A percentile compares a stretch with the other conserved stretches of the same genome.
Conservation (phyloP, 2,888 invertebrate species). For the Xanthia togata region DNA sequence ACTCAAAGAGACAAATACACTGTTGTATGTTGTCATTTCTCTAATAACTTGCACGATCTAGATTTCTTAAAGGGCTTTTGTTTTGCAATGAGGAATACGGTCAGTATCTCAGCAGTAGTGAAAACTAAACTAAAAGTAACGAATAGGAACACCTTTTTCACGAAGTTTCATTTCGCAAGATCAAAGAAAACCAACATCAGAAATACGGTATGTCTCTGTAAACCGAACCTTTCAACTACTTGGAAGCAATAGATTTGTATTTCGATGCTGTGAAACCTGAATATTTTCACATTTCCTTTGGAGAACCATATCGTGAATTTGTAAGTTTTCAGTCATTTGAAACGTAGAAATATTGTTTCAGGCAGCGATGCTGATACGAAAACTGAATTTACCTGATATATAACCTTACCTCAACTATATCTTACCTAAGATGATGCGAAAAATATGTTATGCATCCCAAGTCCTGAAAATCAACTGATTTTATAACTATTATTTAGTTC, state of each 20-base stretch:
- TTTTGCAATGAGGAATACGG: background rate
- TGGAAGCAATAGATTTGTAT: constrained; percentile 52
- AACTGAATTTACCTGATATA: background rate
- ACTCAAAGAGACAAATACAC: background rate
- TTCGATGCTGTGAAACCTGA: constrained; percentile 57
- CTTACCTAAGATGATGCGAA: too few relatives aligned
- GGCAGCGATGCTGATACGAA: constrained; percentile 17
- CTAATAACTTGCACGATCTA: background rate
- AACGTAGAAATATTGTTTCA: constrained; percentile 61
- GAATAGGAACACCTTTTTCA: background rate
- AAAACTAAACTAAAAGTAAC: background rate
- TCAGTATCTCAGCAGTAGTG: background rate
- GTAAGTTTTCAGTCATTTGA: constrained; percentile 68
- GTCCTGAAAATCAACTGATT: background rate
- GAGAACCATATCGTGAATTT: constrained; percentile 56
- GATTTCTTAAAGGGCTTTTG: background rate
- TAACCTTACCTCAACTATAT: too few relatives aligned
- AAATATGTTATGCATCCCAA: background rate
- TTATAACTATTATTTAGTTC: background rate
- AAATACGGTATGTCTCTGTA: constrained; percentile 20
- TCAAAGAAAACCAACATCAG: constrained; percentile 9
- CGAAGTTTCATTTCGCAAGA: constrained; percentile 4
- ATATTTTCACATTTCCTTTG: constrained; percentile 57
- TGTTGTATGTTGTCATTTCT: background rate
- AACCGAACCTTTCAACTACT: constrained; percentile 63